Evolutionary conservation across 2,888 invertebrate species (phyloP).

Genomic region (Gastracanthus pulcherrimus): DNA sequence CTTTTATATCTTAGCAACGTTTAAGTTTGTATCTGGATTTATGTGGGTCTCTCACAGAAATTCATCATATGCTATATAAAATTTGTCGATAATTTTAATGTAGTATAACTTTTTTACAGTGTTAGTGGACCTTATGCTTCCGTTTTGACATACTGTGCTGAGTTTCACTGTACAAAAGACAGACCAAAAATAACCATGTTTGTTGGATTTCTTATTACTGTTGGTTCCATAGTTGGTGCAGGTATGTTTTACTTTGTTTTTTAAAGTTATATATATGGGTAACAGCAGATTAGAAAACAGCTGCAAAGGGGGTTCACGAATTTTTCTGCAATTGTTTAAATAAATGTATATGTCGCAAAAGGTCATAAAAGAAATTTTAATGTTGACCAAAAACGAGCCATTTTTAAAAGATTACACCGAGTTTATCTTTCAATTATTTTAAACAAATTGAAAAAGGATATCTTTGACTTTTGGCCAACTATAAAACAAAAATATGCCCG

Average conservation of each 20-base stretch:
- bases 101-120: conserved; percentile 76
- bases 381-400: too few relatives aligned
- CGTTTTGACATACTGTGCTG: conserved; percentile 84
- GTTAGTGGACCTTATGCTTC: conserved; percentile 87
- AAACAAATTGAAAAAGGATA: too few relatives aligned
- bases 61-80: background rate
- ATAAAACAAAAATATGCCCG: too few relatives aligned
- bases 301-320: too few relatives aligned
- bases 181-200: conserved; percentile 83
- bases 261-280: background rate
- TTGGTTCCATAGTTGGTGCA: conserved; percentile 80
- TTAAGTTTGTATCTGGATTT: conserved; percentile 86
- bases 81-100: conserved; percentile 67
- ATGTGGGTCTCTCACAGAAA: conserved; percentile 80
- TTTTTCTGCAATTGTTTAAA: too few relatives aligned
- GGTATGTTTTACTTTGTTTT: conserved; percentile 61
- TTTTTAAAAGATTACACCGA: too few relatives aligned
- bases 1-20: conserved; percentile 82
- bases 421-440: too few relatives aligned
- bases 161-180: conserved; percentile 83
- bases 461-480: too few relatives aligned
- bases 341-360: background rate
- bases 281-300: too few relatives aligned
- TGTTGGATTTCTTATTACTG: conserved; percentile 84
- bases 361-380: background rate